Evolutionary conservation across 2,888 invertebrate species (phyloP).

Genomic region (Hipparchia sbordonii): DNA sequence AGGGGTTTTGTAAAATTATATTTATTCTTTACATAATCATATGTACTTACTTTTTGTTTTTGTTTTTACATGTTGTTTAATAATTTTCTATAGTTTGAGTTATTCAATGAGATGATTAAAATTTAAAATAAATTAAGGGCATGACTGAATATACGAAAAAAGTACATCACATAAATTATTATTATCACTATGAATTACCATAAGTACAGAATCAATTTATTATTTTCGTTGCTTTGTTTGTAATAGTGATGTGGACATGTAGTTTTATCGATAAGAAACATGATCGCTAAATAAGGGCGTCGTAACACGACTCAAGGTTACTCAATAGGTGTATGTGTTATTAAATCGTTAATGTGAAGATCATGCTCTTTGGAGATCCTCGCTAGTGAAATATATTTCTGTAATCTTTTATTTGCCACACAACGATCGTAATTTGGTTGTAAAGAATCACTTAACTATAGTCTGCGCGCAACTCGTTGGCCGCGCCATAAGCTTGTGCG

Average conservation of each 20-base stretch:
- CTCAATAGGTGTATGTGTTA: no score
- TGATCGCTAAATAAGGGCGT: no score
- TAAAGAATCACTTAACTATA: no score
- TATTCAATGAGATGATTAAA: neutral
- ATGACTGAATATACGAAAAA: neutral
- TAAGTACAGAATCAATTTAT: conserved; percentile 1
- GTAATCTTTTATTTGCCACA: conserved; percentile 5
- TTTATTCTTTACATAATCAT: neutral
- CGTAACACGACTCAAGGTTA: no score
- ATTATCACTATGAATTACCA: neutral
- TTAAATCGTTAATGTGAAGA: no score
- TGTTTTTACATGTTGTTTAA: neutral
- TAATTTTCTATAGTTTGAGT: neutral
- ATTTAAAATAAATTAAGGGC: neutral
- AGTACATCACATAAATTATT: conserved; percentile 1
- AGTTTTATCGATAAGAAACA: no score
- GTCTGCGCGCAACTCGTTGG: no score
- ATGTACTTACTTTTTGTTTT: neutral
- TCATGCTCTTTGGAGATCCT: no score
- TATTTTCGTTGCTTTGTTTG: neutral
- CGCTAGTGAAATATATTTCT: neutral
- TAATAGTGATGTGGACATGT: neutral
- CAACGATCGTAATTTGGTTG: neutral
- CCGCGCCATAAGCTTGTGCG: no score
- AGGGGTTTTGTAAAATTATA: neutral